Conservation (phyloP, 2,113 vertebrate genomes). For the Okapia johnstoni region DNA sequence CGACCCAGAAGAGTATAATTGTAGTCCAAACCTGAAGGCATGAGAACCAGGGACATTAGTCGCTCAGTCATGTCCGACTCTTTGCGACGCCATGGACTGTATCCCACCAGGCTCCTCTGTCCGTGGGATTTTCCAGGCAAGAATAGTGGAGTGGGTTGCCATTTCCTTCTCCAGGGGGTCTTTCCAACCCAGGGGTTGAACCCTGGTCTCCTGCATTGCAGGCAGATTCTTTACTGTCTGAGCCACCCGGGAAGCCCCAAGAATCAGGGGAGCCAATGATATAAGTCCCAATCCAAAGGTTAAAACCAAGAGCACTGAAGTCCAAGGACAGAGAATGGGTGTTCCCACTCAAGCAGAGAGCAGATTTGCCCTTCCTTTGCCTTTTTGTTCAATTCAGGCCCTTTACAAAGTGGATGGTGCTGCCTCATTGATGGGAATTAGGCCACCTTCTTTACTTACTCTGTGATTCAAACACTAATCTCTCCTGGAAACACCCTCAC, state of each 20-base stretch:
- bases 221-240: not conserved
- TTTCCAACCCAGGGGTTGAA: not conserved
- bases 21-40: not conserved
- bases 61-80: not conserved
- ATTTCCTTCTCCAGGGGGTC: not conserved
- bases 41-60: too few relatives aligned
- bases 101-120: not conserved
- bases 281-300: not conserved
- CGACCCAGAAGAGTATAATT: not conserved
- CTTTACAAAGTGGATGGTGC: not conserved
- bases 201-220: not conserved
- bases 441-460: not conserved
- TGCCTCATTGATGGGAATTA: rapidly evolving
- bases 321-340: not conserved
- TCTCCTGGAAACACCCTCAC: not conserved
- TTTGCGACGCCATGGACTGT: not conserved
- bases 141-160: not conserved
- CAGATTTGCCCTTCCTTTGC: not conserved
- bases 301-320: not conserved
- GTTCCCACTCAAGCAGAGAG: not conserved
- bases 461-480: not conserved
- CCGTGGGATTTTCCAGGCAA: not conserved
- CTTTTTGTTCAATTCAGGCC: not conserved
- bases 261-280: not conserved
- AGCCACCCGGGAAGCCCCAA: not conserved